These are phyloP conservation scores for Argyra leucocephala DNA, from an alignment of 2,888 invertebrate genomes.

Conservation along the genomic window DNA sequence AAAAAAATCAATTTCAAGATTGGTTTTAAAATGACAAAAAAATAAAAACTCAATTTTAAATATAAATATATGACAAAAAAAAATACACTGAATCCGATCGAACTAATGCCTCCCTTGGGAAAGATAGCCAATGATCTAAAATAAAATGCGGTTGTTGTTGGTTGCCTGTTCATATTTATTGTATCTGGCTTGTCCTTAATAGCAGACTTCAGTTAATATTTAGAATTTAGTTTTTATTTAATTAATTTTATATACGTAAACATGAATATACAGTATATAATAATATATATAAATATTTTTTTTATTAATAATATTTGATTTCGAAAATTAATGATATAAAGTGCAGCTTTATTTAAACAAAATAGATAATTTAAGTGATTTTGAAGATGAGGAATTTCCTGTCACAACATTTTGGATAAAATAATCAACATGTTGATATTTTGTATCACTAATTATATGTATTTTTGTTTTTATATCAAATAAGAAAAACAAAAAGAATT, in stretches of 20 bases:
- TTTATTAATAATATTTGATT: neutral
- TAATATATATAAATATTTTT: neutral
- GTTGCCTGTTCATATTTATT: neutral
- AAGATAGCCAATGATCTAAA: conserved; percentile 2
- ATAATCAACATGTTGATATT: neutral
- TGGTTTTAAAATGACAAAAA: neutral
- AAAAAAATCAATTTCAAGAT: neutral
- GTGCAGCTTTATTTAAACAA: neutral
- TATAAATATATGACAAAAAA: neutral
- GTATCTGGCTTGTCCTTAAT: neutral
- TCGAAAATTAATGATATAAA: neutral
- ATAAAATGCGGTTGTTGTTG: neutral
- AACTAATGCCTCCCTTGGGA: conserved; percentile 10
- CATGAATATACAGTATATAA: too few relatives aligned
- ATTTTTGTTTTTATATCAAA: too few relatives aligned
- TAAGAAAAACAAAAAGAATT: too few relatives aligned
- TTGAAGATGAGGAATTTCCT: neutral
- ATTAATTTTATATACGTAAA: too few relatives aligned
- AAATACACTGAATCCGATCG: conserved; percentile 8
- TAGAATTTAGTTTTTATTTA: too few relatives aligned
- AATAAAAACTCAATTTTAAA: neutral
- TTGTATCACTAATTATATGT: too few relatives aligned
- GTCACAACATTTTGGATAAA: neutral
- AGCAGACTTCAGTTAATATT: neutral
- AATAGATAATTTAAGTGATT: neutral